Evolutionary conservation across 1,140 invertebrate species (phyloP), one percentile per base, ranked within the genome.

Genomic region (Drosophila arawakana): DNA sequence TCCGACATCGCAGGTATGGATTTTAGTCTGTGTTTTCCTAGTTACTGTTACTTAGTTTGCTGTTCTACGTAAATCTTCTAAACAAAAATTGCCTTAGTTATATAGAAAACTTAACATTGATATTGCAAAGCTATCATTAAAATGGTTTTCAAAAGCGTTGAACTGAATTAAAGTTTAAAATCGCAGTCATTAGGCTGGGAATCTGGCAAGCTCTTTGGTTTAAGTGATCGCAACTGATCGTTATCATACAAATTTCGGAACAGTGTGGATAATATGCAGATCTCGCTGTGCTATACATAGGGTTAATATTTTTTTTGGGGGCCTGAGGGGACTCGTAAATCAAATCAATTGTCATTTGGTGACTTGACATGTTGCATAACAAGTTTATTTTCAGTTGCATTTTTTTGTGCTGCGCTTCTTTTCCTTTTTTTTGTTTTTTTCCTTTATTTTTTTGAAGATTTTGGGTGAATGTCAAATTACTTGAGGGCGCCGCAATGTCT

Each of bases 401-500:
- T 47, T 63, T 76, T 73, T 47, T 39, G 39, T 47, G 79, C 65
- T 80, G 76, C 80, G 80, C 10, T 41, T 41, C 10, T 41, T 76
- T 81, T 70, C 13, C 13, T 35, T 35, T 37, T 15, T 30, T 30
- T 30, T 0, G 2, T n/a, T 25, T 30, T 52, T 80, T 21, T 61
- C 41, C 52, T 30, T 50, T 37, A 55, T 60, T 70, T 63, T 49
- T 62, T 50, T 50, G 43, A n/a, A 7, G 59, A 61, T 49, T 44
- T 46, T 58, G 55, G 62, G 41, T 78, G 80, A 21, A 81, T 86
- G 83, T 89, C 83, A 88, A 88, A 88, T 88, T 88, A 83, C 83
- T 88, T 88, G 83, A 86, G 83, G 83, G 83, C 84, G 80, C 83
- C 83, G 84, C 76, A 67, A 86, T 78, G 83, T 86, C 83, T 88